Base-by-base conservation (phyloP, 2,888 invertebrate genomes). In the Cataglyphis rosenhaueri region DNA sequence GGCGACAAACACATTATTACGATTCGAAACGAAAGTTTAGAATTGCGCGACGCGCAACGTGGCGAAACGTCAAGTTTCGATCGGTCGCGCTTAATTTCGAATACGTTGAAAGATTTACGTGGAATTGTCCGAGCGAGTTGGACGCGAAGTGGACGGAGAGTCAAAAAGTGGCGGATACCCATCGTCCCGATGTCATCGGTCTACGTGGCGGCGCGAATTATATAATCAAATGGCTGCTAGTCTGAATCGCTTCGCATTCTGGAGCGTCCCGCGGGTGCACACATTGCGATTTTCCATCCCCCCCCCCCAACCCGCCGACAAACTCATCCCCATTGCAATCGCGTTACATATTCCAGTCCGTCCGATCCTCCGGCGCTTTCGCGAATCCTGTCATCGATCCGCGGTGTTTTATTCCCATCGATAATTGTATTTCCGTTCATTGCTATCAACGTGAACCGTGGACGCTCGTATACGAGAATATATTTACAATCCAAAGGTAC, bases 371-470 rank as follows among this genome's bases (percentile, higher is more conserved):
- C 87, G 87, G 78, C 84, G 57, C 55, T 71, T 48, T 64, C 71
- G 62, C 55, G 57, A 76, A 81, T 81, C 83, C 86, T 86, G 86
- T 90, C 91, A 85, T 87, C 88, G 79, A 86, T 87, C 88, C 87
- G 84, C 85, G 85, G 84, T 88, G 90, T 90, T 91, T 92, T 90
- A 91, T 92, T 79, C 89, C 87, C 85, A 85, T 84, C 91, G 91
- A 92, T 92, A 92, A 92, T 92, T 91, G 91, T 91, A 92, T 92
- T 92, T 91, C 90, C 90, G 91, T 87, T 85, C 86, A 88, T 85
- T 85, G 76, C 88, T 86, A 85, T 78, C 85, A 85, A 87, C 76
- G 87, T 83, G 83, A 85, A 89, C 85, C 88, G 81, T 83, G 81
- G 84, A 65, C 61, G 86, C 81, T 84, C 87, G 87, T 76, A 83